A percentile compares a stretch with the other conserved stretches of the same genome.
These are phyloP conservation scores for Eledone cirrhosa DNA, from an alignment of 2,888 invertebrate species.

Conservation along the genomic window DNA sequence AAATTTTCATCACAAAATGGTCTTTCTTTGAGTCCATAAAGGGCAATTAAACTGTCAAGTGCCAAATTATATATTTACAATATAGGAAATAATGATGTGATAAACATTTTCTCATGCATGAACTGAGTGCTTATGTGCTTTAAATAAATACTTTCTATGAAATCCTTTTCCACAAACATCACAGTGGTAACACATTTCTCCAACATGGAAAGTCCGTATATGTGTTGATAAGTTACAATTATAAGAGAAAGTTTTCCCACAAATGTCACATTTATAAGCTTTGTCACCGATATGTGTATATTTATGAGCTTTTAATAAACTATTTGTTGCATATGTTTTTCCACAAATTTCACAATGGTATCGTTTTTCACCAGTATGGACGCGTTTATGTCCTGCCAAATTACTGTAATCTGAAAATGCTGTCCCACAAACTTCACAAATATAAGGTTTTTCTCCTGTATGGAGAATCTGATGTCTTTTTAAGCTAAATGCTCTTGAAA, in stretches of 20 bases:
- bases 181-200: neutral
- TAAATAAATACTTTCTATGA: neutral
- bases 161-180: neutral
- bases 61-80: too few relatives aligned
- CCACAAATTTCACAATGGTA: slow-evolving; percentile 3
- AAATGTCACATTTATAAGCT: neutral
- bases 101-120: too few relatives aligned
- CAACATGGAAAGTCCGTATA: neutral
- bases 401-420: neutral
- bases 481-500: slow-evolving; percentile 22
- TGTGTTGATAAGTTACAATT: neutral
- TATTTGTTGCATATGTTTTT: neutral
- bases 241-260: neutral
- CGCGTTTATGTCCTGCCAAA: neutral
- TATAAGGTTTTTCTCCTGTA: neutral
- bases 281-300: neutral
- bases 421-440: neutral
- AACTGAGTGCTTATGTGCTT: neutral
- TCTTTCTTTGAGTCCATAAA: too few relatives aligned
- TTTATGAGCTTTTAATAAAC: neutral
- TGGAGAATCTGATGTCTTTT: neutral
- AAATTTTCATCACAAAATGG: too few relatives aligned
- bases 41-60: too few relatives aligned
- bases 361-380: neutral
- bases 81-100: too few relatives aligned